Conservation (phyloP, 2,113 vertebrate species). For the Mellivora capensis region DNA sequence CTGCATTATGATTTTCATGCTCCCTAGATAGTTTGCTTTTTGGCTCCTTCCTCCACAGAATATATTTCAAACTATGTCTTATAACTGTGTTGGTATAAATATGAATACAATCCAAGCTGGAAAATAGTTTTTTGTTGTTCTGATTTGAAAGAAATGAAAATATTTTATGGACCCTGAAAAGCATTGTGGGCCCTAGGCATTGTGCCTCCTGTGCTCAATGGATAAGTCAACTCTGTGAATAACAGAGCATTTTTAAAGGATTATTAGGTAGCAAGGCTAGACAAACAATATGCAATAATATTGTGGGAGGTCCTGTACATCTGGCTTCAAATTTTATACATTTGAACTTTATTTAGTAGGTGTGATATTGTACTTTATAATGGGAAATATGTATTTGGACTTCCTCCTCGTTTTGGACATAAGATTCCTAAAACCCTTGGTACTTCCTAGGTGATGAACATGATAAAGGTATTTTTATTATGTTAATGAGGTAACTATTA, state of each 20-base stretch:
- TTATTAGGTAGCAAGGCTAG: background rate
- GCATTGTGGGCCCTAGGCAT: background rate
- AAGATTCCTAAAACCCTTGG: background rate
- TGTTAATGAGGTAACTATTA: background rate
- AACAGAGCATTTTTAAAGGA: background rate
- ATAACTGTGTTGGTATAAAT: background rate
- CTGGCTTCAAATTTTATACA: background rate
- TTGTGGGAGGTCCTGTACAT: background rate
- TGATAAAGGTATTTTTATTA: background rate
- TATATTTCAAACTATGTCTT: background rate
- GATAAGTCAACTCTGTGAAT: background rate
- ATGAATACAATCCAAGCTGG: background rate
- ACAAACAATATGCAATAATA: background rate
- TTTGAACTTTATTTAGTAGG: background rate
- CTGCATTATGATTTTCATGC: background rate
- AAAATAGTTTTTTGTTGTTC: background rate
- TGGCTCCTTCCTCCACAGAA: background rate
- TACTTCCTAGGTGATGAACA: background rate
- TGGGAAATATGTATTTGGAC: background rate
- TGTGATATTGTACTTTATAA: background rate
- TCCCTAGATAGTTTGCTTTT: background rate
- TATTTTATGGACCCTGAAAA: background rate
- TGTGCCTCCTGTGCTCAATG: background rate
- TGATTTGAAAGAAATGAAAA: slow-evolving; percentile 10
- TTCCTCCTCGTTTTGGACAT: background rate